Conservation (phyloP, 1,140 invertebrate genomes). For the Formica exsecta region DNA sequence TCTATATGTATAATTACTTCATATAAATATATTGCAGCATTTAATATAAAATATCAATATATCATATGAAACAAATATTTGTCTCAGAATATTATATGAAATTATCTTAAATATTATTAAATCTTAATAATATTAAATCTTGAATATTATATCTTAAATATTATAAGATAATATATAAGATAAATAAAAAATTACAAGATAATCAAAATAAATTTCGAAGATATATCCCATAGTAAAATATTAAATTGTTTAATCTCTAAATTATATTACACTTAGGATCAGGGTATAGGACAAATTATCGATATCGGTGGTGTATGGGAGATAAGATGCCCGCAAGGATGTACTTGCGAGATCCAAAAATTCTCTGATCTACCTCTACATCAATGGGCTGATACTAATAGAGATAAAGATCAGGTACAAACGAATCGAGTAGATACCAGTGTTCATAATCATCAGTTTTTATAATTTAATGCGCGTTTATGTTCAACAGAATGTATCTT, state of each 20-base stretch:
- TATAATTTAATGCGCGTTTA: slow-evolving; percentile 19
- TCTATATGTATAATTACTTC: neutral
- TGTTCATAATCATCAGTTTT: neutral
- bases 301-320: slow-evolving; percentile 80
- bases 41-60: slow-evolving; percentile 1
- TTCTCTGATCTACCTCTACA: slow-evolving; percentile 80
- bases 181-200: neutral
- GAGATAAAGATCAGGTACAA: slow-evolving; percentile 64
- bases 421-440: neutral
- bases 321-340: slow-evolving; percentile 79
- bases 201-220: neutral
- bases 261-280: slow-evolving; percentile 67
- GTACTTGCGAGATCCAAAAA: slow-evolving; percentile 81
- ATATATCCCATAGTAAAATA: neutral
- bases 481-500: slow-evolving; percentile 50
- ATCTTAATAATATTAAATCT: too few relatives aligned
- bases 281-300: slow-evolving; percentile 75
- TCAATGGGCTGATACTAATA: slow-evolving; percentile 77
- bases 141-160: neutral
- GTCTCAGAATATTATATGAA: neutral
- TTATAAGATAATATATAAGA: neutral
- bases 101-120: too few relatives aligned
- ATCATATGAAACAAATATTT: neutral
- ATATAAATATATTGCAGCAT: neutral
- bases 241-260: neutral